phyloP scores from a whole-genome alignment of 2,113 vertebrate species.

The Vulpes lagopus region DNA sequence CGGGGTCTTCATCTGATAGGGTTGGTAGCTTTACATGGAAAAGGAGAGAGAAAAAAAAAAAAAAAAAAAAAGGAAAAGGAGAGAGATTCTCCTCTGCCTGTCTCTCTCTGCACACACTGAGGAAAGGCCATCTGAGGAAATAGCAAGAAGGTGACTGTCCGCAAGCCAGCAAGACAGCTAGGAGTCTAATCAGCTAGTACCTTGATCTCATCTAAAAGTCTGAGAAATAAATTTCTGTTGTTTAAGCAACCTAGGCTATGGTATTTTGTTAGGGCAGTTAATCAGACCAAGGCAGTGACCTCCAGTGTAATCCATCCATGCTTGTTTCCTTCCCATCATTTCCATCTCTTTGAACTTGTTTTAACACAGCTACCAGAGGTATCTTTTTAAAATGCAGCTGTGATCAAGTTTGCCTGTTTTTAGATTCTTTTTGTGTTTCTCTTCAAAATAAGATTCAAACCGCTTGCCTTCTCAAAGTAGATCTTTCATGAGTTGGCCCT shows the following conservation, averaged over 20 bases:
- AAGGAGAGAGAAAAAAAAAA: not conserved
- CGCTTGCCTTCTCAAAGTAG: not conserved
- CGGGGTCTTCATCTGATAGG: not conserved
- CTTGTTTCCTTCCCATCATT: not conserved
- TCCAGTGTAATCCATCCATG: not conserved
- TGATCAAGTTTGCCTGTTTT: constrained; percentile 5
- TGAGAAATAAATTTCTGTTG: not conserved
- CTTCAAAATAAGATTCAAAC: constrained; percentile 23
- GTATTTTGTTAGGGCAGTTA: not conserved
- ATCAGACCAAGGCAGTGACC: not conserved
- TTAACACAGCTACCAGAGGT: not conserved
- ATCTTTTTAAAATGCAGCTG: not conserved
- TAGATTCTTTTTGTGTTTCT: constrained; percentile 6
- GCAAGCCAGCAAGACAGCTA: not conserved
- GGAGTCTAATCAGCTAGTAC: not conserved
- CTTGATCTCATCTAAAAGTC: not conserved
- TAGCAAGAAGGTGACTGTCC: not conserved
- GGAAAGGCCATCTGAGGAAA: not conserved
- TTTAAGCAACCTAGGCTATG: not conserved
- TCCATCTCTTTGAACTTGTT: not conserved
- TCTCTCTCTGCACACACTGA: not conserved
- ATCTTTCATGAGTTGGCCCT: constrained; percentile 20
- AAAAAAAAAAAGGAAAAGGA: no score
- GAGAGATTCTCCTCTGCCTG: not conserved
- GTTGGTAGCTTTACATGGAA: not conserved